phyloP scores from a whole-genome alignment of 2,797 vertebrate species.

The Ctenochaetus hawaiiensis region DNA sequence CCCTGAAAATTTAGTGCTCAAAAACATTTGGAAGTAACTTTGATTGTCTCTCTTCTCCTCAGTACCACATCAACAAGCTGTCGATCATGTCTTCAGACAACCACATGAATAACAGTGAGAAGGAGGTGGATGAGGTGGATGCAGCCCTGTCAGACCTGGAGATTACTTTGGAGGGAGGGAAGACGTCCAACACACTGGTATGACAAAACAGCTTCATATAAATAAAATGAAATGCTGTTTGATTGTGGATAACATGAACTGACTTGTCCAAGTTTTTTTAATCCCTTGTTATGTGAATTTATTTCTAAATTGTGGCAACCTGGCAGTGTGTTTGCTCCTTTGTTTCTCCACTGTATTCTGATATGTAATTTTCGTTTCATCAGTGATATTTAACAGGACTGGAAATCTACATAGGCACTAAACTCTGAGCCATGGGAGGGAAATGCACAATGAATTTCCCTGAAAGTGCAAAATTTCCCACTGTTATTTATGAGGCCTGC shows the following conservation, averaged over 20 bases:
- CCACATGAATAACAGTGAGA: constrained; percentile 99
- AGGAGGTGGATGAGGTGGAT: constrained; percentile 98
- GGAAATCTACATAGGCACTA: constrained; percentile 10
- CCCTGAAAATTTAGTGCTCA: not conserved
- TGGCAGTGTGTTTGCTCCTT: constrained; percentile 18
- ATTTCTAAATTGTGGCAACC: constrained; percentile 5
- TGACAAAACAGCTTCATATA: not conserved
- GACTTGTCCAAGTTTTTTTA: not conserved
- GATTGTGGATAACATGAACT: not conserved
- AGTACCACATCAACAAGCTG: constrained; percentile 99
- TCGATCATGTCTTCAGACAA: constrained; percentile 99
- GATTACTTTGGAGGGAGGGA: constrained; percentile 97
- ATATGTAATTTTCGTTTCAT: constrained; percentile 40
- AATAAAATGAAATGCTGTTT: not conserved
- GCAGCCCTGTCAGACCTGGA: constrained; percentile 97
- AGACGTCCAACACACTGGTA: constrained; percentile 96
- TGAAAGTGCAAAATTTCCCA: constrained; percentile 33
- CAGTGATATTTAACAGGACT: constrained; percentile 20
- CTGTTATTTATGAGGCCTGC: constrained; percentile 68
- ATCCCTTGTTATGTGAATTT: constrained; percentile 3
- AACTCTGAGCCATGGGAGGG: constrained; percentile 5
- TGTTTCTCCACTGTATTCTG: constrained; percentile 15
- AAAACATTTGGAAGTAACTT: not conserved
- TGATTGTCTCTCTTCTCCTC: constrained; percentile 31
- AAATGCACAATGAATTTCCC: constrained; percentile 25